Evolutionary conservation across 53 echinoderm and acorn worm genomes (phyloP), one percentile per base, ranked within the genome.

Genomic region (Patiria pectinifera): DNA sequence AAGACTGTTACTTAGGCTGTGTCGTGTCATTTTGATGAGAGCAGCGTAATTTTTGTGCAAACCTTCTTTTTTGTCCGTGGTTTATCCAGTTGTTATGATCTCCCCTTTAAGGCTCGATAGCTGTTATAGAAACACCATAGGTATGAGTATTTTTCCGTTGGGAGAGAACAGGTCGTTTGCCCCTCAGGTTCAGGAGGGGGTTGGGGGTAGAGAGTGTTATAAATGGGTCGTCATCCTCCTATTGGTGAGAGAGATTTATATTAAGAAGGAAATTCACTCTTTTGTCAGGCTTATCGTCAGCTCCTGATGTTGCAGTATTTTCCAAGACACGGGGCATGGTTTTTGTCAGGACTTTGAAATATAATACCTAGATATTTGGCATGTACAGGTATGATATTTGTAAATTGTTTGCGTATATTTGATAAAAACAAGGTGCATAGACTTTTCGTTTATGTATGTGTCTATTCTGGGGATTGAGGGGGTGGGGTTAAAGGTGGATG

Each of bases 221-320:
- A 81, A 90, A 90, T 11, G 47, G 23, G 90, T 63, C 70, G 66
- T 81, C 81, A 81, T 63, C 90, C 62, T 47, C 80, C 48, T 45
- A 90, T 45, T 81, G 81, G 45, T 90, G 90, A 81, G 13, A 80
- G 90, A 90, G 80, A 90, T 80, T 81, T 81, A 69, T 81, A 90
- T 90, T 90, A 69, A 45, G 66, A 43, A 48, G 90, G 90, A 90
- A 90, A 90, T 90, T 48, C 80, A 80, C 90, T 90, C 90, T 90
- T 69, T 90, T 90, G 80, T 78, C 89, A 66, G 69, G 19, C 80
- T 58, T 46, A 81, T 43, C 90, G 58, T 90, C 90, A 81, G 35
- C 78, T 69, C 69, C 59, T 81, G 48, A 89, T 80, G 80, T 35
- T 4, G 16, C 53, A 53, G 48, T 74, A 19, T 71, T 74, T 86